Base-by-base conservation (phyloP, 2,113 vertebrate genomes). In the Parus major region DNA sequence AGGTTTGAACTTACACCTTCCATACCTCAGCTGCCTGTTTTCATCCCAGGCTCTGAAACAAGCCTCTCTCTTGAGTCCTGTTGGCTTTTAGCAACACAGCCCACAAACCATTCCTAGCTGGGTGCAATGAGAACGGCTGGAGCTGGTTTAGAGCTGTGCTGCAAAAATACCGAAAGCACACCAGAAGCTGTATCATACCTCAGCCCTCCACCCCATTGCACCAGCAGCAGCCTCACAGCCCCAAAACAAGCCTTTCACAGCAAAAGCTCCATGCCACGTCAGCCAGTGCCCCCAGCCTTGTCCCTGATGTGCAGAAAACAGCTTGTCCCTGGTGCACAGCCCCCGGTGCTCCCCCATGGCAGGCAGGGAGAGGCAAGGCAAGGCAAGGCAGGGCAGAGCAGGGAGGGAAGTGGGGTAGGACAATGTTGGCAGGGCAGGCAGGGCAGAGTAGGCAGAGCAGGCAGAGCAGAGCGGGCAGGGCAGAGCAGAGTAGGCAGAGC, bases 171-270 rank as follows among this genome's bases (percentile, higher is more conserved):
- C 8, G 8, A 16, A 82, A 84, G 17, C 31, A 10, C 9, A 31
- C 10, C 11, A 44, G 61, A 39, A 81, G 17, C 11, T 3, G 1
- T 5, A 22, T 5, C 61, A 4, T 0, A 14, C 19, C n/a, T 7
- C 5, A 9, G 15, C 46, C 29, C 35, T 35, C 3, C 0, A 0
- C 12, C 42, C 29, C 22, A 6, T 1, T 6, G 11, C 49, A 18
- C 52, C 9, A 1, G 18, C n/a, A 56, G 46, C 76, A 76, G 21
- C 49, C 16, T 2, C 49, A 23, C 17, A 41, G 5, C 13, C 21
- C 16, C 1, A 4, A 15, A 60, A 24, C 0, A 1, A 2, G 19
- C 2, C 13, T 80, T 86, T 72, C 56, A 65, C 28, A 86, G 90
- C 70, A 25, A 84, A 92, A 87, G 3, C 50, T 49, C 77, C 4